Evolutionary conservation across 2,888 invertebrate species (phyloP), one percentile per base, ranked within the genome.

Genomic region (Xylocampa areola): DNA sequence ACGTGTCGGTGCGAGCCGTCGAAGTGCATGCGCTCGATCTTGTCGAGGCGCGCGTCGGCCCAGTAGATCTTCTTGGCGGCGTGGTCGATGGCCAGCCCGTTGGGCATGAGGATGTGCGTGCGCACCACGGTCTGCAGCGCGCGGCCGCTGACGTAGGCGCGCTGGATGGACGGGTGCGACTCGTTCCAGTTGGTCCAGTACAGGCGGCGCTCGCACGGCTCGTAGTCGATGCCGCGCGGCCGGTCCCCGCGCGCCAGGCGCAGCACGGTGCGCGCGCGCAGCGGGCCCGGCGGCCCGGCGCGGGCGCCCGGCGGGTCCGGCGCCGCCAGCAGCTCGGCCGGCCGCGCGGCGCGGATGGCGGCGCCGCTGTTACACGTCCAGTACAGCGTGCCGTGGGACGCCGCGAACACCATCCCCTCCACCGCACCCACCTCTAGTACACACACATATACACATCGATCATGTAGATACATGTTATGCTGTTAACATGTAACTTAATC

Each of bases 101-200:
- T 98, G 4, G 98, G 97, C 96, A 98, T 98, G 47, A 96, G 95
- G 66, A 98, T 97, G 52, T 97, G 96, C 0, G 96, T 96, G 45
- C 79, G 35, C 37, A 98, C 96, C 52, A 98, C 96, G 30, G 95
- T 94, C 81, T 97, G 95, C 25, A 95, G 89, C 7, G 94, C 95
- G 75, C 94, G 96, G 0, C 97, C 97, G 68, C 95, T 95, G 23
- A 95, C 88, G 80, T 94, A 96, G 1, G 97, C 96, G 63, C 98
- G 95, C 89, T 98, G 97, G 73, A 98, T 97, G 66, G 95, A 95
- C 0, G 98, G 97, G 39, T 95, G 94, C 50, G 96, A 94, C 60
- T 96, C 95, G 90, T 97, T 97, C 98, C 98, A 98, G 91, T 98
- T 98, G 6, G 97, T 98, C 98, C 98, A 98, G 90, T 97, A 98